Conservation (phyloP, 1,140 invertebrate genomes). For the Diorhabda sublineata region DNA sequence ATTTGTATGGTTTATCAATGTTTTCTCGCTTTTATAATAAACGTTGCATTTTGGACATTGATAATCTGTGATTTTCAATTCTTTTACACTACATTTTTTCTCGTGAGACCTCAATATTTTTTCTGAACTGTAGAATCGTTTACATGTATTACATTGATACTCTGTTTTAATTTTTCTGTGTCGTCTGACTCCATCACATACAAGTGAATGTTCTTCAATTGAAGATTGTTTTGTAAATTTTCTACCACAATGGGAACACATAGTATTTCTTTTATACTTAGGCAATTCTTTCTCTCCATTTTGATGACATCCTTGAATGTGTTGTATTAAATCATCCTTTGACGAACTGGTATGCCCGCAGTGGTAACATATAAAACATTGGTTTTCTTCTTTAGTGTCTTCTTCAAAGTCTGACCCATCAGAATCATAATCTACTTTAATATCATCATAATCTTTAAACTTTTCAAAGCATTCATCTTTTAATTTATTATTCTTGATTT, state of each 20-base stretch:
- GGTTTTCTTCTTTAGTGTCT: background rate
- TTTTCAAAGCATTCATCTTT: background rate
- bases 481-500: background rate
- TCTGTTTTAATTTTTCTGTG: slow-evolving; percentile 9
- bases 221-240: slow-evolving; percentile 9
- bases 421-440: slow-evolving; percentile 7
- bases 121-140: slow-evolving; percentile 6
- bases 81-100: slow-evolving; percentile 2
- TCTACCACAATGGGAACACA: slow-evolving; percentile 15
- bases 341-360: slow-evolving; percentile 10
- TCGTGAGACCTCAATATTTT: slow-evolving; percentile 16
- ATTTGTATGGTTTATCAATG: slow-evolving; percentile 11
- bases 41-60: slow-evolving; percentile 13
- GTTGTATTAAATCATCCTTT: slow-evolving; percentile 19
- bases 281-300: background rate
- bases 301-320: slow-evolving; percentile 17
- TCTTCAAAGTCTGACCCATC: background rate
- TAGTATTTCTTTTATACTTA: slow-evolving; percentile 6
- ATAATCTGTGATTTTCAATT: slow-evolving; percentile 10
- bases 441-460: slow-evolving; percentile 6
- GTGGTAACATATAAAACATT: slow-evolving; percentile 13
- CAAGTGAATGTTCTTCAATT: slow-evolving; percentile 10
- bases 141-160: slow-evolving; percentile 14
- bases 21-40: slow-evolving; percentile 6
- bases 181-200: slow-evolving; percentile 15